A percentile compares a stretch with the other conserved stretches of the same genome.
These are phyloP conservation scores for Ectobius pallidus DNA, from an alignment of 2,888 invertebrate species.

Conservation along the genomic window DNA sequence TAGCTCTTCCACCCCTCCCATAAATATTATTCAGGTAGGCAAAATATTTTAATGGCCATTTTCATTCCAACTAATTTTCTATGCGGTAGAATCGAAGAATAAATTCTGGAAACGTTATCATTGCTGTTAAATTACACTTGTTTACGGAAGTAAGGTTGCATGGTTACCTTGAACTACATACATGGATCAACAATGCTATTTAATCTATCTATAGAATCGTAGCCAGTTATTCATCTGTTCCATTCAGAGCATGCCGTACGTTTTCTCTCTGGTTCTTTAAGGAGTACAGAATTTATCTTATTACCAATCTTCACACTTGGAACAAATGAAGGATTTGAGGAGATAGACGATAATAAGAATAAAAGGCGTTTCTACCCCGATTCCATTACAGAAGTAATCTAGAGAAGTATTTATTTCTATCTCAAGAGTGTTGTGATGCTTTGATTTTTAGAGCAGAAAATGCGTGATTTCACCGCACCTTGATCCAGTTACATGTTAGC, in stretches of 20 bases:
- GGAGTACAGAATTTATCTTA: not conserved
- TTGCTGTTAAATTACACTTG: not conserved
- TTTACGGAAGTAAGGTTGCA: not conserved
- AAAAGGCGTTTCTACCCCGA: not conserved
- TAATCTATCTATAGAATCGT: not conserved
- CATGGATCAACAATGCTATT: not conserved
- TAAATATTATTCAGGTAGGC: too few species aligned
- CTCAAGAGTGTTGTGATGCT: conserved; percentile 3
- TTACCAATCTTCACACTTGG: not conserved
- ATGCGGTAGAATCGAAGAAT: too few species aligned
- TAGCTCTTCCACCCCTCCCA: too few species aligned
- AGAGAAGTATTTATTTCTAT: not conserved
- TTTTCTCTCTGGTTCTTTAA: not conserved
- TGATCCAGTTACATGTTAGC: not conserved
- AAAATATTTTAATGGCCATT: too few species aligned
- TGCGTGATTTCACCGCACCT: conserved; percentile 7
- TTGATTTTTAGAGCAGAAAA: conserved; percentile 2
- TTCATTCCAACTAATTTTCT: too few species aligned
- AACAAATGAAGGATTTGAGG: not conserved
- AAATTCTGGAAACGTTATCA: too few species aligned
- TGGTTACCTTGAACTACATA: not conserved
- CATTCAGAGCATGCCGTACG: not conserved
- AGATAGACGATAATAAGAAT: not conserved
- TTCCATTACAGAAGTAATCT: not conserved
- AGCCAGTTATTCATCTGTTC: not conserved